A percentile compares a stretch with the other conserved stretches of the same genome.
phyloP scores from a whole-genome alignment of 1,140 invertebrate species.

The Drosophila virilis region DNA sequence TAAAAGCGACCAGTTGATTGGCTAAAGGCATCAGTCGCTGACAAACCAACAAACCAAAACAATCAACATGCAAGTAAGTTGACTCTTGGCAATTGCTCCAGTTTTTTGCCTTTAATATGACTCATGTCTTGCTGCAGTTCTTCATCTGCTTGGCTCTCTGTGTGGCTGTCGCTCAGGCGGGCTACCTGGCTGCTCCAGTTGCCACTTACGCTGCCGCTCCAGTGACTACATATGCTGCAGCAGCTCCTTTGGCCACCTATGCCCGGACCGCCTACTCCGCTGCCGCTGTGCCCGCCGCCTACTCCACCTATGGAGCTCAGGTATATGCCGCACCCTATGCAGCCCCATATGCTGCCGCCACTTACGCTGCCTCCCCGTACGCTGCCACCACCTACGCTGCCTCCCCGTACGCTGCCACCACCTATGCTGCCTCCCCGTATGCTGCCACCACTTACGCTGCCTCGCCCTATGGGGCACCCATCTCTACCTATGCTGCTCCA shows the following conservation, averaged over 20 bases:
- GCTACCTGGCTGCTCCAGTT: slow-evolving; percentile 42
- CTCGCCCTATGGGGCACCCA: slow-evolving; percentile 20
- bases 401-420: slow-evolving; percentile 18
- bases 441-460: slow-evolving; percentile 21
- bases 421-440: slow-evolving; percentile 24
- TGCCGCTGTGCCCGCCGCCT: slow-evolving; percentile 19
- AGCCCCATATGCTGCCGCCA: too few species aligned
- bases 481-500: slow-evolving; percentile 33
- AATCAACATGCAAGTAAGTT: slow-evolving; percentile 55
- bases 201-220: slow-evolving; percentile 37
- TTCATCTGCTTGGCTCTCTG: slow-evolving; percentile 57
- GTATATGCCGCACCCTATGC: too few species aligned
- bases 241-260: slow-evolving; percentile 8
- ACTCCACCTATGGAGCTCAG: slow-evolving; percentile 12
- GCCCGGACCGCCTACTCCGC: slow-evolving; percentile 23
- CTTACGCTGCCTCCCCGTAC: not conserved
- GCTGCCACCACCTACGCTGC: slow-evolving; percentile 12
- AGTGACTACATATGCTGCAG: slow-evolving; percentile 15
- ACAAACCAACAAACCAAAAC: slow-evolving; percentile 29
- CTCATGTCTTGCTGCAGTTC: slow-evolving; percentile 28
- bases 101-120: not conserved
- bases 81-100: not conserved
- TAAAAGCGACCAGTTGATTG: slow-evolving; percentile 40
- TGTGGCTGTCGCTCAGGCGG: slow-evolving; percentile 55
- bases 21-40: slow-evolving; percentile 43